Evolutionary conservation across 37 sponge, comb jelly and placozoan genomes (phyloP), one percentile per base, ranked within the genome.

Genomic region (Crambe crambe): DNA sequence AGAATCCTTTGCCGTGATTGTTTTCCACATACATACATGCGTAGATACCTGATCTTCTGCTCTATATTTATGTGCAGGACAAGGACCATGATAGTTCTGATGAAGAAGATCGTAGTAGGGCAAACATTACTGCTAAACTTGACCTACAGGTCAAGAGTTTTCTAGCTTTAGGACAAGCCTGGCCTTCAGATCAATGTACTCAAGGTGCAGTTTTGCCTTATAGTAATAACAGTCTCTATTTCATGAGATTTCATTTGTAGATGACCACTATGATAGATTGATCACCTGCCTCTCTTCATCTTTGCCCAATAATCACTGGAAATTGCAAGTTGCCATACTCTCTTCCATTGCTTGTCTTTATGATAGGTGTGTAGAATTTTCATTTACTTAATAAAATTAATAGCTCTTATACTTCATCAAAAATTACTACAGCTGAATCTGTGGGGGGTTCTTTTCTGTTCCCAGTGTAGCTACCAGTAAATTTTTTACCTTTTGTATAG

Each of bases 281-380:
- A 56, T 78, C 18, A 21, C 10, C 0, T 36, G 70, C 3, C 61
- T 88, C 56, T 62, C 66, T 1, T 29, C 74, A 41, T 42, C 83
- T 39, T 23, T 82, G 30, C 41, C 66, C 6, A 42, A 30, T 31
- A 67, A 70, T 40, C 70, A 74, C 42, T 88, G 88, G 88, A 82
- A 76, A 59, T 37, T 82, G 1, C 88, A 88, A 57, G 56, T 88
- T 47, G 88, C 88, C 57, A 77, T 88, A 17, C 38, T 82, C 54
- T 56, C 63, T 37, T 37, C 83, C 26, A 38, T 82, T 2, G 25
- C 21, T 37, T 29, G 39, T 44, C 17, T 88, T 1, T 82, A 73
- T 47, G 44, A 20, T 18, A 77, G 60, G 88, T 88, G 66, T 37
- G 54, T 43, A 1, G 1, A 29, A 9, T n/a, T n/a, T n/a, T n/a